Percentiles rank a stretch among this genome's conserved stretches.
Evolutionary conservation across 2,888 invertebrate species (phyloP).

Genomic region (Eugnorisma glareosa): DNA sequence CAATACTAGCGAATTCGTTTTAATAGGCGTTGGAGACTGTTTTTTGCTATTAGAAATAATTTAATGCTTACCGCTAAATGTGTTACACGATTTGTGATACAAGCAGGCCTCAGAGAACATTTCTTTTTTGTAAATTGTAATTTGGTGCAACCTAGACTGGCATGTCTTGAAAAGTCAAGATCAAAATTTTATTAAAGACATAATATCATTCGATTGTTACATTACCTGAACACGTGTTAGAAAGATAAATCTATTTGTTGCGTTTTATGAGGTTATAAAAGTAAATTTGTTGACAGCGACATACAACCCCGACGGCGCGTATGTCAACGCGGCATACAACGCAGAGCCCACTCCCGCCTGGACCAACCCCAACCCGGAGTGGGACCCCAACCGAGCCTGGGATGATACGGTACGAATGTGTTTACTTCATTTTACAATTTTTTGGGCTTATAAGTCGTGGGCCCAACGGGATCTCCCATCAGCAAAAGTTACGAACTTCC

Average conservation of each 20-base stretch:
- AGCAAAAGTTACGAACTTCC: neutral
- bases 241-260: neutral
- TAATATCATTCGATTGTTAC: neutral
- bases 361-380: conserved; percentile 90
- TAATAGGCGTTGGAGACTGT: neutral
- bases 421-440: neutral
- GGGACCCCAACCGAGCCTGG: conserved; percentile 87
- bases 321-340: conserved; percentile 88
- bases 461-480: neutral
- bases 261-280: neutral
- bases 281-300: conserved; percentile 63
- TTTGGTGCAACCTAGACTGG: neutral
- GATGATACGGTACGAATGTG: conserved; percentile 67
- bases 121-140: neutral
- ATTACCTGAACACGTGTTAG: no score
- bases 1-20: neutral
- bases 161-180: neutral
- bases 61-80: neutral
- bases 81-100: neutral
- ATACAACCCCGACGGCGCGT: conserved; percentile 85
- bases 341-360: conserved; percentile 86
- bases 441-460: neutral
- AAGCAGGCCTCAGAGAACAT: neutral
- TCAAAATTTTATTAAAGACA: neutral
- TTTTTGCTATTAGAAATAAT: neutral